phyloP scores from a whole-genome alignment of 2,888 invertebrate species.

The Aproaerema taeniolella region DNA sequence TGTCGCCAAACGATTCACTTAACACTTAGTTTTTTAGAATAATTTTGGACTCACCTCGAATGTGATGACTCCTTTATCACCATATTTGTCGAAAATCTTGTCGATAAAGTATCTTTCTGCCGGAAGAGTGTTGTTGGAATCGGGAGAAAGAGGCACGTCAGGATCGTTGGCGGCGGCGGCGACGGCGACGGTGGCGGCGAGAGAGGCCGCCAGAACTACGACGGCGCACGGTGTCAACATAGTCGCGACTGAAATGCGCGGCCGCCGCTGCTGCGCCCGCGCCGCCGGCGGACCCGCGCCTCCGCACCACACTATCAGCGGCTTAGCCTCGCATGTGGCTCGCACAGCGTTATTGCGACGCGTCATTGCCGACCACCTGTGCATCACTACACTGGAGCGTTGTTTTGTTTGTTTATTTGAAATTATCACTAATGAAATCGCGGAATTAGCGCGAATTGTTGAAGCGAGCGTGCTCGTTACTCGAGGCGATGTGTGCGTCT shows the following conservation, averaged over 20 bases:
- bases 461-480: constrained; percentile 44
- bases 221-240: constrained; percentile 55
- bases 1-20: too few relatives aligned
- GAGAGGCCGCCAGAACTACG: constrained; percentile 45
- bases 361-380: constrained; percentile 22
- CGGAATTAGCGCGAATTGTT: constrained; percentile 30
- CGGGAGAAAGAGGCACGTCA: constrained; percentile 23
- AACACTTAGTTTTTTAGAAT: too few relatives aligned
- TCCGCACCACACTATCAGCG: constrained; percentile 54
- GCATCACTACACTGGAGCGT: constrained; percentile 31
- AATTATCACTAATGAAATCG: constrained; percentile 42
- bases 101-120: constrained; percentile 70
- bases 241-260: constrained; percentile 47
- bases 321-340: constrained; percentile 40
- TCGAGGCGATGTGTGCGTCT: constrained; percentile 57
- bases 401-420: constrained; percentile 62
- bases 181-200: constrained; percentile 25
- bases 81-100: constrained; percentile 77
- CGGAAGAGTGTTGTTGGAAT: constrained; percentile 46
- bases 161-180: constrained; percentile 16
- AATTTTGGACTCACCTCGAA: constrained; percentile 62
- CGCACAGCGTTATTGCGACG: constrained; percentile 44
- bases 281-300: constrained; percentile 38
- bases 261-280: constrained; percentile 34
- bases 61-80: constrained; percentile 72